Evolutionary conservation across 2,888 invertebrate species (phyloP), one percentile per base, ranked within the genome.

Genomic region (Sarcophaga variegata): DNA sequence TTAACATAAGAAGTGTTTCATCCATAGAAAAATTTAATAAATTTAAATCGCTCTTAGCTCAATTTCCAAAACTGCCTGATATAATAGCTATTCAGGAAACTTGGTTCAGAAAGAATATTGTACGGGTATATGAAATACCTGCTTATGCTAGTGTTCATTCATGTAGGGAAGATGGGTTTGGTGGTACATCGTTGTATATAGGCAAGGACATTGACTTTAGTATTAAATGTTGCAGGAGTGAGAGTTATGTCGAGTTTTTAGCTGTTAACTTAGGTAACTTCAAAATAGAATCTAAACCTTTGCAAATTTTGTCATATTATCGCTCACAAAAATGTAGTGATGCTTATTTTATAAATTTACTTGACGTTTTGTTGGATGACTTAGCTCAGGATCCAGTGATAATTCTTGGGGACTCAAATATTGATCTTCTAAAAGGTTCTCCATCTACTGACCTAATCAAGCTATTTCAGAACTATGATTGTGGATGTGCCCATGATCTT

Each of bases 251-350:
- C 11, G 45, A 67, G 27, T 27, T 67, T 45, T n/a, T 45, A 47
- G 67, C 45, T 20, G 17, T 67, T 67, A 45, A 10, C 45, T 45
- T 47, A 20, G 2, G n/a, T 67, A 45, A 67, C 67, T 45, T 67
- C n/a, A 45, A 27, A 67, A 25, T 67, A n/a, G 17, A 67, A n/a
- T 67, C n/a, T n/a, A 45, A 67, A 45, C 67, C 37, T 66, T 27
- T 66, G 37, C 27, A 66, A 37, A 45, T 67, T 45, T n/a, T 67
- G n/a, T 45, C 45, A 12, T 67, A n/a, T n/a, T n/a, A n/a, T n/a
- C n/a, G n/a, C 5, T 67, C 67, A 45, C 67, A 67, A 45, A 67
- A 67, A 67, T 45, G 67, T 45, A 67, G 20, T 45, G 37, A 67
- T 45, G 45, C 14, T 3, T 45, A 25, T 25, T 67, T 67, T 45